Base-by-base conservation (phyloP, 1,140 invertebrate species). In the Sinella curviseta region DNA sequence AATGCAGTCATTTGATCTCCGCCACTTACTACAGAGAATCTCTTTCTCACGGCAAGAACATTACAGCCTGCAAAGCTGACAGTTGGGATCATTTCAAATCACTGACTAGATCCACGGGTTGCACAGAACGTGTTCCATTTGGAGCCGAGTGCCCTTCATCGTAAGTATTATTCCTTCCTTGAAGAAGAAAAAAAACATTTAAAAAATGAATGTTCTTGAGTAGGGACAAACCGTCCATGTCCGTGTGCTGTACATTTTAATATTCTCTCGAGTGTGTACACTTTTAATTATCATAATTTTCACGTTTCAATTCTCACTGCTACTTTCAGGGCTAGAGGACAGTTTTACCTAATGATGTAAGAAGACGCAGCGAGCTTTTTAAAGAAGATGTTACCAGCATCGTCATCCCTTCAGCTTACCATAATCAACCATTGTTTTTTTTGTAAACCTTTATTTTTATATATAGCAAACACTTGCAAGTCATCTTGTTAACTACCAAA, bases 11-110 rank as follows among this genome's bases (percentile, higher is more conserved):
- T n/a, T 75, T 75, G 57, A 79, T 79, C 33, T 36, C 30, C 26
- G 78, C 78, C 35, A 74, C 73, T 16, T 79, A 79, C 57, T 79
- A 57, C 34, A 35, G 14, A 60, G 74, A 74, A 28, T 79, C 78
- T 3, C 48, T 79, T 39, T 14, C 33, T 1, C 35, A 75, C n/a
- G 35, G 39, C 1, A 79, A 75, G 24, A 79, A 76, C 34, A 76
- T 79, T 57, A 79, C 78, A 75, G 74, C 74, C 1, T 79, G 74
- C 35, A 79, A 79, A 76, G 78, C 74, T 8, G 33, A 79, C 1
- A 60, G 33, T 55, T 79, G 74, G 33, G 78, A 79, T 54, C 54
- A 75, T 14, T 76, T 75, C 57, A 60, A 67, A 67, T 30, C 74
- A 12, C 36, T 75, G 16, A 75, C 74, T 8, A 36, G 74, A 48